Percentiles rank a stretch among this genome's conserved stretches.
These are phyloP conservation scores for Eubucco bourcierii DNA, from an alignment of 2,113 vertebrate genomes.

Conservation along the genomic window DNA sequence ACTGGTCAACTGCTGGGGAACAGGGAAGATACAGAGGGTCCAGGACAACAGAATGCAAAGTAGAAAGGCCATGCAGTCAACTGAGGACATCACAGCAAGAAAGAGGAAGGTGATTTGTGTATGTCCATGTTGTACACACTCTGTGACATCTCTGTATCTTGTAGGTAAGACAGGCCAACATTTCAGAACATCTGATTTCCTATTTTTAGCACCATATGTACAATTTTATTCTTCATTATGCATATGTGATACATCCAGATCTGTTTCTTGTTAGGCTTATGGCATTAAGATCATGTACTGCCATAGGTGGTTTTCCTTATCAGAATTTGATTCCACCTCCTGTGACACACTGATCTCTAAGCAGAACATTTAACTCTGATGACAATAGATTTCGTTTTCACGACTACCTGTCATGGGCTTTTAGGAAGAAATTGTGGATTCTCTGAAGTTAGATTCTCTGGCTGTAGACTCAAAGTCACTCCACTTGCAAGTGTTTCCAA, in stretches of 20 bases:
- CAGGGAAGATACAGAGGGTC: not conserved
- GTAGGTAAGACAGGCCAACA: not conserved
- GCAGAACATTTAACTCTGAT: not conserved
- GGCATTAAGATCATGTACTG: not conserved
- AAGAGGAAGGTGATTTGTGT: not conserved
- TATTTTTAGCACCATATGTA: not conserved
- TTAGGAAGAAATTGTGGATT: not conserved
- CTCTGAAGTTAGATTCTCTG: not conserved
- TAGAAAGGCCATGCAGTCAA: fast-evolving
- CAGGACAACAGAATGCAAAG: not conserved
- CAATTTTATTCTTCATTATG: not conserved
- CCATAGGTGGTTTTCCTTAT: not conserved
- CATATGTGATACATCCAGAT: not conserved
- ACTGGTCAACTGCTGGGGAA: not conserved
- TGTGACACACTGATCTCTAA: not conserved
- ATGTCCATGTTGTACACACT: not conserved
- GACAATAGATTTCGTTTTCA: not conserved
- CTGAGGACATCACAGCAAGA: not conserved
- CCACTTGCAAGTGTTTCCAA: not conserved
- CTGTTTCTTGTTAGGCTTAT: not conserved
- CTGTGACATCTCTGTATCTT: not conserved
- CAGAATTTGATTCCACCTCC: not conserved
- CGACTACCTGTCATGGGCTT: not conserved
- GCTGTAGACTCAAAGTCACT: not conserved
- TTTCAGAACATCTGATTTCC: not conserved